Percentiles rank a stretch among this genome's conserved stretches.
Conservation (phyloP, 2,797 vertebrate species). For the Pelodytes ibericus region DNA sequence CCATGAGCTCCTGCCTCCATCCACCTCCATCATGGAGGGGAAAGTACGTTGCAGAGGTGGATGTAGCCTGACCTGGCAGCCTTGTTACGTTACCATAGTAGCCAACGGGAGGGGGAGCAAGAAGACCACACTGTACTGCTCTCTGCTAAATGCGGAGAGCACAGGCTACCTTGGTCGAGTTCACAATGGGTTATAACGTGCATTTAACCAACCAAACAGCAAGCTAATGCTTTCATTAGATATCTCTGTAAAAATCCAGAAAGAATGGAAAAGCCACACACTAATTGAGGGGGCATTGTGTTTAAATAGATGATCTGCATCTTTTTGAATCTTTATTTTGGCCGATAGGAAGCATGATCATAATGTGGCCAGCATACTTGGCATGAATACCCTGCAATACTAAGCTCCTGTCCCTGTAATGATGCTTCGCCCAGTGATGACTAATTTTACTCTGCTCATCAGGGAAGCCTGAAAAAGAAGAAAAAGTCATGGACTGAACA, state of each 20-base stretch:
- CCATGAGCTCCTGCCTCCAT: conserved; percentile 3
- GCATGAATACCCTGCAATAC: not conserved
- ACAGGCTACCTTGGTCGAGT: not conserved
- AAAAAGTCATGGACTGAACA: too few species aligned
- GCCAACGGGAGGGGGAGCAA: not conserved
- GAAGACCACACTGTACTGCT: not conserved
- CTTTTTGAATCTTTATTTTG: not conserved
- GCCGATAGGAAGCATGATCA: not conserved
- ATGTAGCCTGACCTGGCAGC: conserved; percentile 4
- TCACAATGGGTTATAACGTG: not conserved
- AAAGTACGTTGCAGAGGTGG: conserved; percentile 4
- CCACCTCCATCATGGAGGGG: not conserved
- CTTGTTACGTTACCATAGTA: conserved; percentile 2
- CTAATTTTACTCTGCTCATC: too few species aligned
- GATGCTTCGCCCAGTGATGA: too few species aligned
- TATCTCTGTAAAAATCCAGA: not conserved
- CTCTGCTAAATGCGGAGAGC: not conserved
- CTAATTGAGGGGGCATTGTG: not conserved
- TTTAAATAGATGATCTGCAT: not conserved
- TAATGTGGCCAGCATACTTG: not conserved
- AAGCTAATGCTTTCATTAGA: not conserved
- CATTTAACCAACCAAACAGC: not conserved
- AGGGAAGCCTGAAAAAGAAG: too few species aligned
- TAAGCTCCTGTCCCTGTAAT: not conserved
- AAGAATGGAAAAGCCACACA: not conserved